phyloP scores from a whole-genome alignment of 1,140 invertebrate species.

The Cepaea nemoralis region DNA sequence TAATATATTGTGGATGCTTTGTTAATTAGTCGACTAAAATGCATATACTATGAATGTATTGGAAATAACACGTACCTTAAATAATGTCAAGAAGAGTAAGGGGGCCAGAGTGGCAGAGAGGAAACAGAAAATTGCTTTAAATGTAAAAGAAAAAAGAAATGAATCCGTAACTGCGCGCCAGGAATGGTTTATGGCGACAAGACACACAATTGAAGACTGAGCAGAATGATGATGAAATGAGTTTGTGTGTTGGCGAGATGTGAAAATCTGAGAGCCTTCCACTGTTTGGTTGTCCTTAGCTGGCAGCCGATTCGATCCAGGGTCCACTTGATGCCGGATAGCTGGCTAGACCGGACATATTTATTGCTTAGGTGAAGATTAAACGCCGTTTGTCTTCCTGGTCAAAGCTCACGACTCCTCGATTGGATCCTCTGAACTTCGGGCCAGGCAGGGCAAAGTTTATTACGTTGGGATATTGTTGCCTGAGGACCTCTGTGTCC shows the following conservation, averaged over 20 bases:
- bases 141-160: not conserved
- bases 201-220: constrained; percentile 13
- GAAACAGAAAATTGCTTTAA: not conserved
- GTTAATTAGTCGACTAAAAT: too few relatives aligned
- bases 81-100: too few relatives aligned
- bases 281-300: constrained; percentile 7
- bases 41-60: too few relatives aligned
- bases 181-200: constrained; percentile 32
- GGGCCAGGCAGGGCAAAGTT: not conserved
- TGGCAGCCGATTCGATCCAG: not conserved
- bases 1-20: too few relatives aligned
- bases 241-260: constrained; percentile 8
- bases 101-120: not conserved
- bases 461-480: constrained; percentile 40
- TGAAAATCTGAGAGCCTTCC: constrained; percentile 34
- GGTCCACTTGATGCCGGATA: constrained; percentile 24
- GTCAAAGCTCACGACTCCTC: constrained; percentile 32
- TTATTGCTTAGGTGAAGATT: constrained; percentile 40
- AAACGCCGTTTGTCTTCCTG: constrained; percentile 37
- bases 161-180: constrained; percentile 16
- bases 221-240: constrained; percentile 24
- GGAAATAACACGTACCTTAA: too few relatives aligned
- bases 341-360: constrained; percentile 20
- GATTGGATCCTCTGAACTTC: constrained; percentile 33
- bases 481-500: constrained; percentile 17